A percentile compares a stretch with the other conserved stretches of the same genome.
Conservation (phyloP, 1,140 invertebrate species). For the Asbolus verrucosus region DNA sequence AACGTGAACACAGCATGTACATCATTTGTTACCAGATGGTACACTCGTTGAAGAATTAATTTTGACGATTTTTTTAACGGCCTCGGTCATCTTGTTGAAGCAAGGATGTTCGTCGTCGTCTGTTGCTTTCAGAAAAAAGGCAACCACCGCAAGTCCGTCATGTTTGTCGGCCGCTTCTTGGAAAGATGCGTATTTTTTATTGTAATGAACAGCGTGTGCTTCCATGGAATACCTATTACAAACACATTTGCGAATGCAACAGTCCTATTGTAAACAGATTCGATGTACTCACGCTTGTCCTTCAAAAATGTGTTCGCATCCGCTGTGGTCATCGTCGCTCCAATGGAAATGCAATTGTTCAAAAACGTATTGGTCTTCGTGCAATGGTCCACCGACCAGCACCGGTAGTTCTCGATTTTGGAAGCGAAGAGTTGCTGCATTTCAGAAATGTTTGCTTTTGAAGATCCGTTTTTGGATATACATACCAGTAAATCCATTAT, state of each 20-base stretch:
- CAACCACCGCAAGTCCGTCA: conserved; percentile 83
- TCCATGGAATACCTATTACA: conserved; percentile 76
- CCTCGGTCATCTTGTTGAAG: conserved; percentile 62
- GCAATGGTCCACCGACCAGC: conserved; percentile 73
- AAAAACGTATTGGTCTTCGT: conserved; percentile 76
- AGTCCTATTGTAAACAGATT: conserved; percentile 17
- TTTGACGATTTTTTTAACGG: conserved; percentile 62
- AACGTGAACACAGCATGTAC: not conserved
- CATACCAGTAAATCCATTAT: conserved; percentile 64
- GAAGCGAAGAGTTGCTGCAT: conserved; percentile 61
- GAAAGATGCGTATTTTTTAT: conserved; percentile 77
- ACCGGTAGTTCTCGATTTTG: conserved; percentile 62
- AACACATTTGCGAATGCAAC: conserved; percentile 2
- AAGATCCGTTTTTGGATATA: too few species aligned
- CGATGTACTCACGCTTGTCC: conserved; percentile 67
- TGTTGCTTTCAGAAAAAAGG: conserved; percentile 73
- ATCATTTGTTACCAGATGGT: conserved; percentile 57
- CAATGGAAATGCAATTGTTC: conserved; percentile 88
- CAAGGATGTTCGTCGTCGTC: conserved; percentile 64
- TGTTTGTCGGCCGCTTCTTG: conserved; percentile 76
- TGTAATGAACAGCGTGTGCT: conserved; percentile 84
- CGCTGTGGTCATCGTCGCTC: conserved; percentile 77
- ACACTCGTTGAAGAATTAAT: conserved; percentile 58
- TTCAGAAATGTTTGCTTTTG: too few species aligned
- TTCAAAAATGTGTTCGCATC: conserved; percentile 86